These are phyloP conservation scores for Drosophila bifasciata DNA, from an alignment of 1,140 invertebrate species.

Conservation along the genomic window DNA sequence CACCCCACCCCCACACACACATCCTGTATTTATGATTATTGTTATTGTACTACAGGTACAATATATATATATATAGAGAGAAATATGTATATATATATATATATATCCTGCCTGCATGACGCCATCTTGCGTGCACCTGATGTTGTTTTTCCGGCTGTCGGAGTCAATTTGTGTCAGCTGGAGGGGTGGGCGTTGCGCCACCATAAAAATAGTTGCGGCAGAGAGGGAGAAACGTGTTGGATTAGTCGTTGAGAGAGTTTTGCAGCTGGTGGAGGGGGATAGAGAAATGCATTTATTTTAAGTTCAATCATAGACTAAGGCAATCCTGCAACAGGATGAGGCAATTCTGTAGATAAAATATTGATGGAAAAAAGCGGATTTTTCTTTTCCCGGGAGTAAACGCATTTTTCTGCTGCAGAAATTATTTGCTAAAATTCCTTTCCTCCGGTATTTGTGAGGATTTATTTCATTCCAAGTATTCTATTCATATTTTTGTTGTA, in stretches of 20 bases:
- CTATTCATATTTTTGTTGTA: too few species aligned
- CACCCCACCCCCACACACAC: slow-evolving; percentile 9
- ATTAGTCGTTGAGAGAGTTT: too few species aligned
- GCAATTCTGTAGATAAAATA: neutral
- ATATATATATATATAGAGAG: neutral
- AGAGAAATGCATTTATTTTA: neutral
- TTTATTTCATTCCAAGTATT: slow-evolving; percentile 18
- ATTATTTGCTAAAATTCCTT: slow-evolving; percentile 13
- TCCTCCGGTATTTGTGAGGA: slow-evolving; percentile 12
- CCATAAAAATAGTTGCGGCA: too few species aligned
- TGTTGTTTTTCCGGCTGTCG: slow-evolving; percentile 40
- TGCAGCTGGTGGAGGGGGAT: too few species aligned
- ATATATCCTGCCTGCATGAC: slow-evolving; percentile 4
- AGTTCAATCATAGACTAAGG: slow-evolving; percentile 3
- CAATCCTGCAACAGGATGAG: too few species aligned
- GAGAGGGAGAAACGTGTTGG: too few species aligned
- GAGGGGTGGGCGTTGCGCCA: slow-evolving; percentile 3
- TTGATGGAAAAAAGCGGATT: neutral
- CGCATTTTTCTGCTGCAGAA: neutral
- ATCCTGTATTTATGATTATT: slow-evolving; percentile 67
- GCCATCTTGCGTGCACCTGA: slow-evolving; percentile 2
- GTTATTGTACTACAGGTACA: slow-evolving; percentile 38
- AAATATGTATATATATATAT: slow-evolving; percentile 4
- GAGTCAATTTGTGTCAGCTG: slow-evolving; percentile 66
- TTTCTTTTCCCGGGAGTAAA: too few species aligned